Evolutionary conservation across 2,888 invertebrate species (phyloP).

Genomic region (Sesia apiformis): DNA sequence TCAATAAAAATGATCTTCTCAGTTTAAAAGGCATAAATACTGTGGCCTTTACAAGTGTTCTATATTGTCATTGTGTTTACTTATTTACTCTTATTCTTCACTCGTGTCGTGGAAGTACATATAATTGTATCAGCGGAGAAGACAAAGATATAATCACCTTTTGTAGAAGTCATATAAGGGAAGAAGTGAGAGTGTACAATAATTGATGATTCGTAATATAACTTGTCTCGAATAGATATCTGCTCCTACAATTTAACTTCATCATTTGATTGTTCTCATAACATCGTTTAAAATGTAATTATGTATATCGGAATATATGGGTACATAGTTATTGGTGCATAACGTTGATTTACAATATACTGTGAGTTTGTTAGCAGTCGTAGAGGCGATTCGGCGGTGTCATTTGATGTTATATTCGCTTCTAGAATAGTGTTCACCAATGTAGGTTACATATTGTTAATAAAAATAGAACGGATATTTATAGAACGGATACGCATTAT

Average conservation of each 20-base stretch:
- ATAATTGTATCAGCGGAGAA: too few species aligned
- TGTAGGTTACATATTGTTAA: slow-evolving; percentile 1
- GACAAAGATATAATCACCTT: too few species aligned
- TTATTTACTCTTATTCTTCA: too few species aligned
- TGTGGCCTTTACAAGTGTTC: too few species aligned
- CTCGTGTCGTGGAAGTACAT: too few species aligned
- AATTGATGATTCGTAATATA: too few species aligned
- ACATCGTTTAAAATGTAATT: slow-evolving; percentile 6
- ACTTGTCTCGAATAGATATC: too few species aligned
- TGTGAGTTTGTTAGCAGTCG: neutral
- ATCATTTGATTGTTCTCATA: neutral
- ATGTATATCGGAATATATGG: slow-evolving; percentile 17
- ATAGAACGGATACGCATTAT: neutral
- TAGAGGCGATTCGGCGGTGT: neutral
- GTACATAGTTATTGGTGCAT: slow-evolving; percentile 7
- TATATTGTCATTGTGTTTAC: too few species aligned
- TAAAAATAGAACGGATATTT: neutral
- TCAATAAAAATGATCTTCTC: too few species aligned
- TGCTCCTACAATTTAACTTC: neutral
- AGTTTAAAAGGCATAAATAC: too few species aligned
- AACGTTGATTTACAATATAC: slow-evolving; percentile 3
- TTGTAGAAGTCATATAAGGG: too few species aligned
- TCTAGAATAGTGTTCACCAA: neutral
- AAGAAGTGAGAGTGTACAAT: too few species aligned
- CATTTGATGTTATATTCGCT: neutral